Percentiles rank a stretch among this genome's conserved stretches.
These are phyloP conservation scores for Onychostruthus taczanowskii DNA, from an alignment of 2,113 vertebrate genomes.

Conservation along the genomic window DNA sequence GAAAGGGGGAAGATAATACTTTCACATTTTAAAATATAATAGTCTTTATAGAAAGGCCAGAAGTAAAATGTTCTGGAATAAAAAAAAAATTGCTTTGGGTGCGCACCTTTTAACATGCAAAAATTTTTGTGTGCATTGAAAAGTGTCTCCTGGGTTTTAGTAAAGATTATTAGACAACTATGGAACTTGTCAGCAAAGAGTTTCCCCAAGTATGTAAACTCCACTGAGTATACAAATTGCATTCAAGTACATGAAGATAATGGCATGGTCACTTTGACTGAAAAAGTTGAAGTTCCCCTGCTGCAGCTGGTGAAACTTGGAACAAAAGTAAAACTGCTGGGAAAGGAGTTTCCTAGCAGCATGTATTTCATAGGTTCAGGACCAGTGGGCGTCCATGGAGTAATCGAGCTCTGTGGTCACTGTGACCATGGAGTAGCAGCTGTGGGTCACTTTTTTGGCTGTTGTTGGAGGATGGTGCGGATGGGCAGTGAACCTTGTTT, in stretches of 20 bases:
- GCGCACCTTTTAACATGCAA: accelerated
- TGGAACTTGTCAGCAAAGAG: background rate
- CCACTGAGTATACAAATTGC: background rate
- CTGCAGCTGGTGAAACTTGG: background rate
- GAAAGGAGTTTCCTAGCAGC: background rate
- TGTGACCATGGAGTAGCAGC: background rate
- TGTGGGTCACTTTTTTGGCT: background rate
- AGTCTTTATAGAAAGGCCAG: background rate
- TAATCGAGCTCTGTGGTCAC: background rate
- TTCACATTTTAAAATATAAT: background rate
- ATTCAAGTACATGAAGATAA: background rate
- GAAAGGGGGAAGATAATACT: background rate
- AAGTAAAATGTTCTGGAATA: background rate
- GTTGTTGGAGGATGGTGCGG: background rate
- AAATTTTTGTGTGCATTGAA: background rate
- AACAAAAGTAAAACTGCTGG: background rate
- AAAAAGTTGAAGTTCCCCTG: background rate
- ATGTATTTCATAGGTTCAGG: background rate
- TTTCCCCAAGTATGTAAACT: background rate
- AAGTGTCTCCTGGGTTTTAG: background rate
- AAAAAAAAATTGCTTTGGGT: background rate
- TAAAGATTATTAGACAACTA: background rate
- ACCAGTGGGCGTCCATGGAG: accelerated
- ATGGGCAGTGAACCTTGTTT: background rate
- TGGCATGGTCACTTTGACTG: background rate